Base-by-base conservation (phyloP, 2,113 vertebrate species). In the Rhizomys pruinosus region DNA sequence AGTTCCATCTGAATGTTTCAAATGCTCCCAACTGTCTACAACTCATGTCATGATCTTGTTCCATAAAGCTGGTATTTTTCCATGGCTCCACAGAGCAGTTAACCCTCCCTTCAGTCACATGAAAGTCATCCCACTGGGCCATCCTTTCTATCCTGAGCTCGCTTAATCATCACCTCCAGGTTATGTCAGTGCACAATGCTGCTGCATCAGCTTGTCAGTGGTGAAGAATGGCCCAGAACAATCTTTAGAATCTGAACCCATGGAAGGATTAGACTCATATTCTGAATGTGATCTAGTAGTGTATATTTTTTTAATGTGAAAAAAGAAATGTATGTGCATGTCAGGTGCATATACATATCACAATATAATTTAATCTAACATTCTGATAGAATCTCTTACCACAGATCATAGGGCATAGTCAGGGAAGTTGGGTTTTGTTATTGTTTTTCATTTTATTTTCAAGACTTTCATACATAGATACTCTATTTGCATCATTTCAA, bases 261-360 rank as follows among this genome's bases (percentile, higher is more conserved):
- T 61, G 44, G 80, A 79, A 89, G 61, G 25, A 84, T 85, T 80
- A 85, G 72, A 80, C 34, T 61, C 79, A 80, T 61, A 69, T 34
- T 74, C 44, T 78, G 1, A 66, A 10, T 66, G 27, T 72, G 17
- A 71, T 82, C 34, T 59, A 37, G 5, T 5, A 47, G 12, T 52
- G 16, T 78, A 25, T 27, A 76, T 63, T 76, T 88, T 86, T 88
- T 59, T 42, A 47, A 76, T 17, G 27, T 32, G 37, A 64, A 94
- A 79, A n/a, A 72, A 86, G 42, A 91, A 91, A 71, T 64, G 61
- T 57, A 25, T 52, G 29, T 17, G 17, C 25, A 74, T 73, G 37
- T 29, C 80, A 42, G 63, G 10, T 29, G 17, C 17, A 61, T 61
- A 22, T 22, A 16, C 59, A 61, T 61, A 16, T 15, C 59, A 61